A percentile compares a stretch with the other conserved stretches of the same genome.
These are phyloP conservation scores for Alviniconcha strummeri DNA, from an alignment of 2,888 invertebrate genomes.

Conservation along the genomic window DNA sequence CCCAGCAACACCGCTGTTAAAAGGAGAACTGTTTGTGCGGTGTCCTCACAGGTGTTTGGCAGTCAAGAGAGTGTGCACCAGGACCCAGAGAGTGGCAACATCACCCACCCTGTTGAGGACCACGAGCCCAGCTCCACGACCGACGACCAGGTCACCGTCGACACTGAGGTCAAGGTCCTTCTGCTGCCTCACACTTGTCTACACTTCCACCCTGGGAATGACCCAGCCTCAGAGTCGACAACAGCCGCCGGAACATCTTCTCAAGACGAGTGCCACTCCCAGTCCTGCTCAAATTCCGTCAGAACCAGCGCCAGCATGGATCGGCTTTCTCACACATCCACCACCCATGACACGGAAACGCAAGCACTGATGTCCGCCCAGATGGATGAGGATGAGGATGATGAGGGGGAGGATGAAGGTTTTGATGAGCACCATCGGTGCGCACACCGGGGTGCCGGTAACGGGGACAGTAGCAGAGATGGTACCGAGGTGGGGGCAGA, in stretches of 20 bases:
- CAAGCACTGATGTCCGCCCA: conserved; percentile 25
- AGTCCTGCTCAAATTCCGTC: background rate
- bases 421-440: conserved; percentile 17
- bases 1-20: too few species aligned
- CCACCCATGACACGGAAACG: conserved; percentile 17
- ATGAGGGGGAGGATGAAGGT: conserved; percentile 22
- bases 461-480: background rate
- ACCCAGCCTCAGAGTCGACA: background rate
- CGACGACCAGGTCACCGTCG: conserved; percentile 57
- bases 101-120: conserved; percentile 53
- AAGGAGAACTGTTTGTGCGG: background rate
- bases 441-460: background rate
- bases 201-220: conserved; percentile 31
- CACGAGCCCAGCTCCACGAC: conserved; percentile 55
- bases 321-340: background rate
- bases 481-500: background rate
- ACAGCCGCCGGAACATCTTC: background rate
- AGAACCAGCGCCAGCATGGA: background rate
- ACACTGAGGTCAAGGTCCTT: conserved; percentile 59
- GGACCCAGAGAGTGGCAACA: conserved; percentile 59
- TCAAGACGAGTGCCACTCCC: background rate
- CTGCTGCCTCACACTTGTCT: conserved; percentile 51
- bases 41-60: conserved; percentile 52
- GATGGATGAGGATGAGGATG: conserved; percentile 4
- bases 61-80: conserved; percentile 65